Evolutionary conservation across 2,888 invertebrate species (phyloP).

Genomic region (Perdita meconis): DNA sequence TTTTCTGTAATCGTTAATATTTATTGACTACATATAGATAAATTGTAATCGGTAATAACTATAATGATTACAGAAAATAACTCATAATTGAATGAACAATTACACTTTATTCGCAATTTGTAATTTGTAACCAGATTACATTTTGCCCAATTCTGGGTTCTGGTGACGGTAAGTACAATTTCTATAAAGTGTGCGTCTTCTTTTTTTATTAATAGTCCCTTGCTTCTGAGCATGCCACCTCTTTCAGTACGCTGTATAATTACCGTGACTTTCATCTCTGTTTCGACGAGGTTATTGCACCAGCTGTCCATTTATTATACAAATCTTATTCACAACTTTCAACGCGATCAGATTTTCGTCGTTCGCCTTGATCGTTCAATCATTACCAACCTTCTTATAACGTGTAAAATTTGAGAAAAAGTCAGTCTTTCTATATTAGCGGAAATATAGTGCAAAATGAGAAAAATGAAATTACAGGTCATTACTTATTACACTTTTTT

Average conservation of each 20-base stretch:
- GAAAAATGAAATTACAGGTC: too few species aligned
- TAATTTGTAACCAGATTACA: too few species aligned
- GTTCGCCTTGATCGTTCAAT: constrained; percentile 24
- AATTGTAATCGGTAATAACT: too few species aligned
- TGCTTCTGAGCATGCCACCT: constrained; percentile 23
- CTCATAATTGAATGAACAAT: too few species aligned
- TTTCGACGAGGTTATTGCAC: constrained; percentile 78
- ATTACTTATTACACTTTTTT: too few species aligned
- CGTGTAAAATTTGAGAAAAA: background rate
- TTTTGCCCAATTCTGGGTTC: too few species aligned
- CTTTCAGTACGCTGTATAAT: constrained; percentile 54
- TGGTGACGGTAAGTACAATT: constrained; percentile 29
- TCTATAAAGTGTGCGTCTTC: constrained; percentile 35
- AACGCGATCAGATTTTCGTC: constrained; percentile 10
- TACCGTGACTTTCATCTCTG: constrained; percentile 81
- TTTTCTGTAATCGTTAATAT: too few species aligned
- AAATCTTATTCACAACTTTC: constrained; percentile 22
- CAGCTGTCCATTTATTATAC: constrained; percentile 40
- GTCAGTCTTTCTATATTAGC: constrained; percentile 48
- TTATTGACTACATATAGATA: too few species aligned
- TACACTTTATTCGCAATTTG: too few species aligned
- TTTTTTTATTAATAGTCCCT: background rate
- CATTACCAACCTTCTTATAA: constrained; percentile 46
- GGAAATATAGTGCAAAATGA: constrained; percentile 15
- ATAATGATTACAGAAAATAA: too few species aligned